Conservation (phyloP, 2,797 vertebrate species). For the Loriculus beryllinus region DNA sequence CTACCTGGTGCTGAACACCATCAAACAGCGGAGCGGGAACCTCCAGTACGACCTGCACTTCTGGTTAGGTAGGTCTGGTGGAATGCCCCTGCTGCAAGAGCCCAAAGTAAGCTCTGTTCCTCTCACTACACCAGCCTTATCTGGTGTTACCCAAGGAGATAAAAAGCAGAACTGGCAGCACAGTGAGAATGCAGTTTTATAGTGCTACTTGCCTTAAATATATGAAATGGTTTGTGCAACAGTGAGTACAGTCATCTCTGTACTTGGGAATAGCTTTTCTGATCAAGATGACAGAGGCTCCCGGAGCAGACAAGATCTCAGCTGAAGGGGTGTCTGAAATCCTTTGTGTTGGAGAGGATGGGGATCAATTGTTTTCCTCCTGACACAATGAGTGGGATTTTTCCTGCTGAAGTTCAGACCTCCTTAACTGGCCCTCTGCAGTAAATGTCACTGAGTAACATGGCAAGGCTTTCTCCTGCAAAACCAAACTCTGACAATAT, state of each 20-base stretch:
- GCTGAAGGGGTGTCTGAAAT: not conserved
- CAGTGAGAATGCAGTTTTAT: not conserved
- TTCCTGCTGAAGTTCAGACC: not conserved
- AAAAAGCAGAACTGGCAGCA: not conserved
- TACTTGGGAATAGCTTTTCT: not conserved
- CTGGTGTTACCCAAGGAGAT: not conserved
- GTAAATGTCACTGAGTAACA: accelerated
- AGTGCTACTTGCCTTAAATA: not conserved
- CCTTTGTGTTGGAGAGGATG: not conserved
- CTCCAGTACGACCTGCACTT: constrained; percentile 96
- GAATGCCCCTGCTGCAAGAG: not conserved
- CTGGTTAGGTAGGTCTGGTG: constrained; percentile 86
- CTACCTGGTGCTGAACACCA: constrained; percentile 93
- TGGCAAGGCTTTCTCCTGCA: not conserved
- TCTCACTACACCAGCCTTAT: not conserved
- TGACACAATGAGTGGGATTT: not conserved
- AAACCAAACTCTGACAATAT: not conserved
- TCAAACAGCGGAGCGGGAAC: constrained; percentile 87
- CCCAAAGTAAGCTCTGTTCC: not conserved
- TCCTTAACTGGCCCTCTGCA: not conserved
- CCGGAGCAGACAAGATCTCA: not conserved
- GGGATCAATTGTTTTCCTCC: not conserved
- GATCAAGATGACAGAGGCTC: not conserved
- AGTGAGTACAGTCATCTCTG: not conserved
- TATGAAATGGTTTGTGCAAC: not conserved